Evolutionary conservation across 2,113 vertebrate species (phyloP).

Genomic region (Polyodon spathula): DNA sequence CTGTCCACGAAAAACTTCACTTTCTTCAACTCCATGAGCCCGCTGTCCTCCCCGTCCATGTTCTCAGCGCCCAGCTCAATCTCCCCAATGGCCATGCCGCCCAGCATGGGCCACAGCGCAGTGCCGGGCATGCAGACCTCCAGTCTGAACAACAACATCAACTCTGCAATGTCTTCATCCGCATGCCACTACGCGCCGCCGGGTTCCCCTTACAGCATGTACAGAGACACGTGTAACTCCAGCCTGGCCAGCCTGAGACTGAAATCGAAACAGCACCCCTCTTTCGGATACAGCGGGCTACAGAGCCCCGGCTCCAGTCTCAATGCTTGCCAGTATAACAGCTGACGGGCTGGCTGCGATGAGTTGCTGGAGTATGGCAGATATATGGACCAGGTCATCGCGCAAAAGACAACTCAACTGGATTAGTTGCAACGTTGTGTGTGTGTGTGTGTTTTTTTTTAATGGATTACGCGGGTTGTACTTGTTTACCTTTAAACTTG

Average conservation of each 20-base stretch:
- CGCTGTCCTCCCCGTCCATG: constrained; percentile 91
- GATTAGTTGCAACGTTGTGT: constrained; percentile 88
- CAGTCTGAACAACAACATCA: constrained; percentile 91
- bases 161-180: constrained; percentile 85
- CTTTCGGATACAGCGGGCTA: constrained; percentile 90
- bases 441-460: too few relatives aligned
- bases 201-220: constrained; percentile 89
- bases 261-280: constrained; percentile 94
- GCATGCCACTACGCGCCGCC: constrained; percentile 89
- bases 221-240: constrained; percentile 97
- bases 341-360: constrained; percentile 63
- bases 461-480: constrained; percentile 80
- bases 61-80: constrained; percentile 91
- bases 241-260: constrained; percentile 92
- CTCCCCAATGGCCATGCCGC: constrained; percentile 95
- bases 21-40: constrained; percentile 98
- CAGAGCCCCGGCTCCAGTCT: constrained; percentile 84
- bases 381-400: constrained; percentile 43
- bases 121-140: constrained; percentile 84
- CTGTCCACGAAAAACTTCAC: constrained; percentile 96
- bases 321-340: constrained; percentile 97
- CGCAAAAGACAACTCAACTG: constrained; percentile 56
- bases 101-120: constrained; percentile 83
- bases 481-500: constrained; percentile 73
- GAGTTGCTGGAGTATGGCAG: constrained; percentile 1